Conservation (phyloP, 2,888 invertebrate species). For the Oligia fasciuncula region DNA sequence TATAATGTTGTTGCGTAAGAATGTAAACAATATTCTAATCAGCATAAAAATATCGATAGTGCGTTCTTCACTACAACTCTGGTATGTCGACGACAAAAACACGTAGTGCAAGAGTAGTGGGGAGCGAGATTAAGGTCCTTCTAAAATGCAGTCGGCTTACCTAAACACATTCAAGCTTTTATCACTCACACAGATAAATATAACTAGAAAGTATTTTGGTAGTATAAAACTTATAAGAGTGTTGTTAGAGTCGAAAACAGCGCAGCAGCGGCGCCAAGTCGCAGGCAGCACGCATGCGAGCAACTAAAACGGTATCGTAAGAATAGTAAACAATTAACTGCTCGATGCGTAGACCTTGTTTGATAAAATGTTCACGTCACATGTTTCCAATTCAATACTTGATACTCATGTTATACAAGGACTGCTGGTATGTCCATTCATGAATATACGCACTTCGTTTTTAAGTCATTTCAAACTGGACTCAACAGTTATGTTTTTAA, state of each 20-base stretch:
- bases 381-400: slow-evolving; percentile 75
- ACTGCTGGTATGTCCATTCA: slow-evolving; percentile 66
- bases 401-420: slow-evolving; percentile 70
- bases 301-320: slow-evolving; percentile 84
- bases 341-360: slow-evolving; percentile 81
- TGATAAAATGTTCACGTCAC: slow-evolving; percentile 81
- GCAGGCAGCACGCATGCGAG: slow-evolving; percentile 79
- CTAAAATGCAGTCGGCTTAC: slow-evolving; percentile 86
- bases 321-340: slow-evolving; percentile 87
- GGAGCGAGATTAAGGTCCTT: slow-evolving; percentile 84
- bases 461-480: slow-evolving; percentile 30
- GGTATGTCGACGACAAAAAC: slow-evolving; percentile 86
- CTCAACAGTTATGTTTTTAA: slow-evolving; percentile 30
- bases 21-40: slow-evolving; percentile 67
- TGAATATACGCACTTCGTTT: slow-evolving; percentile 55
- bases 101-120: slow-evolving; percentile 76
- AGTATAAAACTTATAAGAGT: slow-evolving; percentile 73
- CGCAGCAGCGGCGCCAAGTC: slow-evolving; percentile 64
- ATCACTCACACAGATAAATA: slow-evolving; percentile 78
- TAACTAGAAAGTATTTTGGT: slow-evolving; percentile 59
- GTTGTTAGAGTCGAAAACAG: slow-evolving; percentile 72
- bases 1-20: slow-evolving; percentile 60
- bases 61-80: slow-evolving; percentile 76
- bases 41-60: slow-evolving; percentile 71
- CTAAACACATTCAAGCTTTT: slow-evolving; percentile 81